Conservation (phyloP, 2,797 vertebrate species). For the Labeo calbasu region DNA sequence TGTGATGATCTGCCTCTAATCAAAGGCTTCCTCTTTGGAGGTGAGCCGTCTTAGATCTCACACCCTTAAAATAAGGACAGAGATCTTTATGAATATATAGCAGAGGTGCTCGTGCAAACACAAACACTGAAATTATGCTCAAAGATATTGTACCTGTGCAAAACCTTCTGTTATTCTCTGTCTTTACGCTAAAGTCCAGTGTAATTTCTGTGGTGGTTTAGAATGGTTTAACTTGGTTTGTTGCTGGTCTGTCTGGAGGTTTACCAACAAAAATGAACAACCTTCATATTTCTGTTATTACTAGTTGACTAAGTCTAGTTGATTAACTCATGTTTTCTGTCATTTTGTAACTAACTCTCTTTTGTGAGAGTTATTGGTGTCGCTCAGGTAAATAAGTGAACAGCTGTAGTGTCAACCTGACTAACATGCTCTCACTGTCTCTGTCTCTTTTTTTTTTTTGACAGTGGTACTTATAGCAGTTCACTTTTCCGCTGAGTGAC, state of each 20-base stretch:
- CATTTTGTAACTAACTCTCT: not conserved
- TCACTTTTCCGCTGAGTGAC: not conserved
- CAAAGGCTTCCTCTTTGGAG: constrained; percentile 49
- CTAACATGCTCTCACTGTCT: not conserved
- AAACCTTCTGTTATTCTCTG: not conserved
- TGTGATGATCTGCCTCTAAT: constrained; percentile 47
- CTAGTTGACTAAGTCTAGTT: not conserved
- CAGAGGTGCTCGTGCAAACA: constrained; percentile 7
- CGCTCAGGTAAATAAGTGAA: not conserved
- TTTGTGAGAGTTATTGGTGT: not conserved
- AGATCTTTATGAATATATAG: constrained; percentile 44
- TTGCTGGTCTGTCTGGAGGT: not conserved
- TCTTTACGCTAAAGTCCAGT: not conserved
- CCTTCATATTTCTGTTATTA: not conserved
- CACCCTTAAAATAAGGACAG: constrained; percentile 48
- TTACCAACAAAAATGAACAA: not conserved
- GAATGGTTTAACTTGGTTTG: not conserved
- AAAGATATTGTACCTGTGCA: constrained; percentile 1
- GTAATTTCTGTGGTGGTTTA: not conserved
- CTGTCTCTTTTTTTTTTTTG: not conserved
- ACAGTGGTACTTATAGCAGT: constrained; percentile 3
- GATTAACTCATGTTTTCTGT: not conserved
- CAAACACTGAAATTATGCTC: constrained; percentile 18
- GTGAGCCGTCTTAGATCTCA: constrained; percentile 51
- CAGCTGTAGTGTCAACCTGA: constrained; percentile 14